phyloP scores from a whole-genome alignment of 2,888 invertebrate species.

The Eustalomyia histrio region DNA sequence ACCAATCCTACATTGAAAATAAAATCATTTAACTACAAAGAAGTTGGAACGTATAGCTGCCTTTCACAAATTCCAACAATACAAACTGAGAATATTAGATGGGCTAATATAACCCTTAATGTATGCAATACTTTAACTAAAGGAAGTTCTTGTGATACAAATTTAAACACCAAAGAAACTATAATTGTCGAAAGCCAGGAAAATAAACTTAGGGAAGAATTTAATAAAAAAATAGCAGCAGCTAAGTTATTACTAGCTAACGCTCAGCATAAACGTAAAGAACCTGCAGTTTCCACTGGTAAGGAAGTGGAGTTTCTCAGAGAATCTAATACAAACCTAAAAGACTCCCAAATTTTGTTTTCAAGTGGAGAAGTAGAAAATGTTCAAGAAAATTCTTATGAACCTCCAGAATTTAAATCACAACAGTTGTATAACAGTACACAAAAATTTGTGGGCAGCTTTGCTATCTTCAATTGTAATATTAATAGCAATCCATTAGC shows the following conservation, averaged over 20 bases:
- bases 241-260: no score
- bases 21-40: slow-evolving; percentile 60
- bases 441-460: slow-evolving; percentile 88
- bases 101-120: slow-evolving; percentile 74
- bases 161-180: background rate
- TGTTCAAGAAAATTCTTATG: background rate
- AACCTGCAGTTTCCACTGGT: background rate
- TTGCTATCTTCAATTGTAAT: slow-evolving; percentile 86
- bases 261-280: no score
- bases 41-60: slow-evolving; percentile 75
- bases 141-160: background rate
- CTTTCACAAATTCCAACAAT: slow-evolving; percentile 58
- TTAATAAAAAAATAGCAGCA: no score
- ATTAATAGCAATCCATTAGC: slow-evolving; percentile 85
- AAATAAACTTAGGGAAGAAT: no score
- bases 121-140: slow-evolving; percentile 61
- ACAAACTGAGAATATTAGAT: slow-evolving; percentile 73
- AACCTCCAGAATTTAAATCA: slow-evolving; percentile 52
- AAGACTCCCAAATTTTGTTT: background rate
- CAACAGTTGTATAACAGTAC: slow-evolving; percentile 58
- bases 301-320: background rate
- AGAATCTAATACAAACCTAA: background rate
- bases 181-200: background rate
- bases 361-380: slow-evolving; percentile 29
- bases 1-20: slow-evolving; percentile 64